Evolutionary conservation across 2,888 invertebrate species (phyloP).

Genomic region (Campaea margaritaria): DNA sequence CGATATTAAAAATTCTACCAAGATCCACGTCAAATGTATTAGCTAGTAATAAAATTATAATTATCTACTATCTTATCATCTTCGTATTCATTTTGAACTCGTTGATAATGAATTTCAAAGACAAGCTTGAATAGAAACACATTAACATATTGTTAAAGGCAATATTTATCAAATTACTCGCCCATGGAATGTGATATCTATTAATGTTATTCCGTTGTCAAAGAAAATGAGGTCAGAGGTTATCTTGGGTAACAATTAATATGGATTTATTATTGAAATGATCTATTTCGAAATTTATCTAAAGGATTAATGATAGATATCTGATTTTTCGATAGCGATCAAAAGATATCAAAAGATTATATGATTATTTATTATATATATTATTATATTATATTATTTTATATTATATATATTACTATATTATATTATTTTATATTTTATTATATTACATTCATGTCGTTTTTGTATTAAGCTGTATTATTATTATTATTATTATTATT

Average conservation of each 20-base stretch:
- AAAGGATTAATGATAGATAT: not conserved
- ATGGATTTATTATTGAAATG: slow-evolving; percentile 5
- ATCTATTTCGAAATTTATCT: not conserved
- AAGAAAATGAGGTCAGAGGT: slow-evolving; percentile 40
- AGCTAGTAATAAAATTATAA: not conserved
- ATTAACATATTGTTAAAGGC: slow-evolving; percentile 27
- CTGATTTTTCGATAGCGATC: no score
- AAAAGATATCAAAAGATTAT: no score
- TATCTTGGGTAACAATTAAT: slow-evolving; percentile 32
- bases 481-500: no score
- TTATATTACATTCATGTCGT: no score
- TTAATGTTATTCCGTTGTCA: slow-evolving; percentile 40
- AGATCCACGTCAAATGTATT: no score
- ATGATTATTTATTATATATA: no score
- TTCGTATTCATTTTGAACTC: not conserved
- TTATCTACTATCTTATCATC: not conserved
- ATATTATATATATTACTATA: no score
- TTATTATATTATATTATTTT: no score
- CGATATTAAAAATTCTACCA: no score
- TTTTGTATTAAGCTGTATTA: no score
- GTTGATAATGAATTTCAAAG: slow-evolving; percentile 4
- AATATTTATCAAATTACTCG: slow-evolving; percentile 6
- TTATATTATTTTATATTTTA: no score
- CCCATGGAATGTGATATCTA: slow-evolving; percentile 34
- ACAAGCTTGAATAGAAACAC: slow-evolving; percentile 12